Evolutionary conservation across 2,888 invertebrate species (phyloP), one percentile per base, ranked within the genome.

Genomic region (Drosophila nr. perissopoda): DNA sequence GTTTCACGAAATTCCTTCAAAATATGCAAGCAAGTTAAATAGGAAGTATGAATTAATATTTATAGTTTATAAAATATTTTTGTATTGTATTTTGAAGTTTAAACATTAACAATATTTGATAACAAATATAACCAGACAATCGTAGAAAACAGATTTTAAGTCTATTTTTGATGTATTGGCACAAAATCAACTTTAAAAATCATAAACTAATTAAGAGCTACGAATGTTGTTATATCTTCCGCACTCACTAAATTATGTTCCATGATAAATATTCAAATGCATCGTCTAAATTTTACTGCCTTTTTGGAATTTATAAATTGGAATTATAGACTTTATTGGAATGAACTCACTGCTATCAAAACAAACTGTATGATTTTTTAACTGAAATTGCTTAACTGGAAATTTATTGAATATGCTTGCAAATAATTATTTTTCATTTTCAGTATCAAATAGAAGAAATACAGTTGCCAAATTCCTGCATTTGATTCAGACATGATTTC

Each of bases 401-500:
- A n/a, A 62, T 63, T 38, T 31, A 56, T 59, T 74, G 25, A 18
- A 56, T 58, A 48, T 71, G 29, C 16, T 33, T 59, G 58, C 25
- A 58, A 10, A 4, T 27, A 25, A 25, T 46, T 62, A 42, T 58
- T 69, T 68, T 51, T 54, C n/a, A 48, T 31, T 13, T n/a, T n/a
- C 16, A 27, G 46, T 46, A 7, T 2, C 7, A 33, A 58, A 53
- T 57, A 51, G 52, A 62, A 38, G 59, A 57, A 65, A 73, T 58
- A 69, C 53, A 70, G 62, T 54, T 52, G 59, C 48, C 36, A 74
- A 68, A 68, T 68, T 38, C 38, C 51, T 46, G 49, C 53, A 34
- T 42, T 49, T n/a, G 10, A 25, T 18, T 31, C 34, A 36, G 59
- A 58, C 40, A 61, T 67, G 71, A 77, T 77, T 79, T 70, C 52